Percentiles rank a stretch among this genome's conserved stretches.
phyloP scores from a whole-genome alignment of 2,888 invertebrate genomes.

The Metacarcinus magister region DNA sequence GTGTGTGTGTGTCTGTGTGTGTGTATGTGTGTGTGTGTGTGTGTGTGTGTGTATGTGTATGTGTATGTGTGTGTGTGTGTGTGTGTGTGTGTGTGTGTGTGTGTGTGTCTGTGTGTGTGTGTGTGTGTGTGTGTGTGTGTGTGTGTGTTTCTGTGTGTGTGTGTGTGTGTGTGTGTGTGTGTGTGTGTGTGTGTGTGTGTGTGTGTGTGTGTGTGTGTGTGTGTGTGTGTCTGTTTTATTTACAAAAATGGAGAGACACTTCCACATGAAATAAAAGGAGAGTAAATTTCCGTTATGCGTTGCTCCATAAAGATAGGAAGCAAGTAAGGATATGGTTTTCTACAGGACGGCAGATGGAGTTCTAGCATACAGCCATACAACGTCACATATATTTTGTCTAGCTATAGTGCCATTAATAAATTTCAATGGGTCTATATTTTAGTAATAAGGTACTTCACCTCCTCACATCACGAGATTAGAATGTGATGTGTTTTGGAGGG shows the following conservation, averaged over 20 bases:
- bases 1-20: too few relatives aligned
- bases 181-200: slow-evolving; percentile 21
- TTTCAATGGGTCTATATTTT: too few relatives aligned
- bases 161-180: slow-evolving; percentile 17
- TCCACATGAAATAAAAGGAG: too few relatives aligned
- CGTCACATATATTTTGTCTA: not conserved
- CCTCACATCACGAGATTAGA: not conserved
- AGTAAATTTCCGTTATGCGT: too few relatives aligned
- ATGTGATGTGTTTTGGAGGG: not conserved
- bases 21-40: too few relatives aligned
- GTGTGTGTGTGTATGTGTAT: too few relatives aligned
- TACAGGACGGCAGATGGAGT: not conserved
- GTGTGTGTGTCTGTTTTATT: not conserved
- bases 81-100: slow-evolving; percentile 15
- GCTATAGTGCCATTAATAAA: not conserved
- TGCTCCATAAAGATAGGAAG: not conserved
- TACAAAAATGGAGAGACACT: not conserved
- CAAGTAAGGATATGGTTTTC: not conserved
- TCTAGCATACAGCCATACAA: not conserved
- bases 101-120: not conserved
- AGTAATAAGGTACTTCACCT: not conserved
- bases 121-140: slow-evolving; percentile 2
- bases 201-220: slow-evolving; percentile 26
- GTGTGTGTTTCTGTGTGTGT: not conserved
- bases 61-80: not conserved